Evolutionary conservation across 2,797 vertebrate genomes (phyloP).

Genomic region (Paedocypris micromegethes): DNA sequence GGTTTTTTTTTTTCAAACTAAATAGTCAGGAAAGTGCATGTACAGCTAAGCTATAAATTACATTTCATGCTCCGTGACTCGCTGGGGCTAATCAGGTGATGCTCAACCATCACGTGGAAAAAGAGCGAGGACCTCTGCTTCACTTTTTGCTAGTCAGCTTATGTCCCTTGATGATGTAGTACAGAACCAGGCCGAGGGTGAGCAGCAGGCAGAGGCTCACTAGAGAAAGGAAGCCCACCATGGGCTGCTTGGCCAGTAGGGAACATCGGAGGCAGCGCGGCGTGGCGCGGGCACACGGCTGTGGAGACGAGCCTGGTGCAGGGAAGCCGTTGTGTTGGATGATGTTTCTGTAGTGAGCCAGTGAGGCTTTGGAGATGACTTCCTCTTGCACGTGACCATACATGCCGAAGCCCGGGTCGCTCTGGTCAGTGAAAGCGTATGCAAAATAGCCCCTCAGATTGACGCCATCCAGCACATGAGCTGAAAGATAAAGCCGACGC

Average conservation of each 20-base stretch:
- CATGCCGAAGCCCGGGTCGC: slow-evolving; percentile 83
- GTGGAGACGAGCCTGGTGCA: slow-evolving; percentile 49
- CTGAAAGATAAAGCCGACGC: slow-evolving; percentile 52
- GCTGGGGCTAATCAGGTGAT: too few relatives aligned
- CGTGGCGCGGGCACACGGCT: slow-evolving; percentile 65
- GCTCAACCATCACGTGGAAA: too few relatives aligned
- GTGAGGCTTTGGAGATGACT: slow-evolving; percentile 79
- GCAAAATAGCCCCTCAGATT: slow-evolving; percentile 92
- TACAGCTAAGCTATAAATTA: too few relatives aligned
- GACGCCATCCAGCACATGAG: slow-evolving; percentile 80
- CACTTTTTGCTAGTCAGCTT: slow-evolving; percentile 45
- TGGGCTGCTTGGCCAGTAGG: slow-evolving; percentile 68
- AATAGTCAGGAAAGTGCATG: too few relatives aligned
- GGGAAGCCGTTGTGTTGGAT: slow-evolving; percentile 85
- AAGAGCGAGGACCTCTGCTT: neutral
- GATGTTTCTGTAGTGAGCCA: slow-evolving; percentile 82
- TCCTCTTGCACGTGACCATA: slow-evolving; percentile 78
- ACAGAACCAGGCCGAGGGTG: slow-evolving; percentile 78
- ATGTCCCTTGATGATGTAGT: slow-evolving; percentile 77
- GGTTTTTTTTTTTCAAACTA: too few relatives aligned
- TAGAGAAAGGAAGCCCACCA: slow-evolving; percentile 81
- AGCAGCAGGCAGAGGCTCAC: slow-evolving; percentile 75
- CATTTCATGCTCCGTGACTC: too few relatives aligned
- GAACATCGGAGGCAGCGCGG: slow-evolving; percentile 65
- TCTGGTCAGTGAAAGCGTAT: slow-evolving; percentile 85